Percentiles rank a stretch among this genome's conserved stretches.
Evolutionary conservation across 2,113 vertebrate genomes (phyloP).

Genomic region (Crotalus tigris): DNA sequence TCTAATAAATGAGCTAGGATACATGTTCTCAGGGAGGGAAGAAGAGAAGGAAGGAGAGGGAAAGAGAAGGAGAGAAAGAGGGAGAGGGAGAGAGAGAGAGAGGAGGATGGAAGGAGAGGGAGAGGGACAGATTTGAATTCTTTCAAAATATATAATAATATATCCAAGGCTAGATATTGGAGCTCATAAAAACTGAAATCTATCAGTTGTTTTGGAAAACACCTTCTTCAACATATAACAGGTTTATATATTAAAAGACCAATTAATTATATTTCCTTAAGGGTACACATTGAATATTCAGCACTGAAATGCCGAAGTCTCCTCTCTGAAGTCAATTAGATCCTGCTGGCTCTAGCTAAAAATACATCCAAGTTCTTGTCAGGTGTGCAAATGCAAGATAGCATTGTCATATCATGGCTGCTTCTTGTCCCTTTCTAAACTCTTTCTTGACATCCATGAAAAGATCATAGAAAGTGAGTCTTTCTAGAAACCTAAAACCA

Average conservation of each 20-base stretch:
- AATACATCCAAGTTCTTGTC: not conserved
- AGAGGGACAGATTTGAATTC: not conserved
- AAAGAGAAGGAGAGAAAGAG: not conserved
- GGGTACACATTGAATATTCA: not conserved
- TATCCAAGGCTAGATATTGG: not conserved
- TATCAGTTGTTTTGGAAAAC: not conserved
- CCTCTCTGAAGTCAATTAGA: not conserved
- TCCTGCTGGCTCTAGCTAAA: not conserved
- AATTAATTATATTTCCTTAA: not conserved
- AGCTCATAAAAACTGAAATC: not conserved
- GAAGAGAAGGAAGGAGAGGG: not conserved
- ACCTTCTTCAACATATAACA: not conserved
- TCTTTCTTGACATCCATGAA: not conserved
- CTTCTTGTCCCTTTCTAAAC: not conserved
- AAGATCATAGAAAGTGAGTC: not conserved
- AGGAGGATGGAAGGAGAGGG: not conserved
- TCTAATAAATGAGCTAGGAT: not conserved
- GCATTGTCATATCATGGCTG: not conserved
- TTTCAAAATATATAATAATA: not conserved
- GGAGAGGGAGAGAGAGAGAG: no score
- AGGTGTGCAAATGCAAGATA: not conserved
- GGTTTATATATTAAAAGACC: not conserved
- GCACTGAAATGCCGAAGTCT: not conserved
- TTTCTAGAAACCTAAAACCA: not conserved
- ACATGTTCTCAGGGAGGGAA: not conserved